A percentile compares a stretch with the other conserved stretches of the same genome.
phyloP scores from a whole-genome alignment of 1,140 invertebrate species.

The Globodera rostochiensis region DNA sequence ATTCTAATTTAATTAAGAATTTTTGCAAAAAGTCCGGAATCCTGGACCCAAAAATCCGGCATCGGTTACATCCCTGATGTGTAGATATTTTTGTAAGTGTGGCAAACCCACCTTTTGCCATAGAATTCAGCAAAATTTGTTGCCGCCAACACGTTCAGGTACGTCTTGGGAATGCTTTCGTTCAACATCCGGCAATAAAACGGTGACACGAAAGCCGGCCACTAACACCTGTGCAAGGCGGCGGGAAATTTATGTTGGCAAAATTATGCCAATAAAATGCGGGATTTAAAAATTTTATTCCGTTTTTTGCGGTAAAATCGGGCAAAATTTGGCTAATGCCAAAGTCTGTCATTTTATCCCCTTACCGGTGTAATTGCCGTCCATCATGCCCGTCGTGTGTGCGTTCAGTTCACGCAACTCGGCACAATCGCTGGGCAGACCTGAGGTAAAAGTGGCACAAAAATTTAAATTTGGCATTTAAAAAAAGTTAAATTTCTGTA shows the following conservation, averaged over 20 bases:
- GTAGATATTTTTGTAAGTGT: too few species aligned
- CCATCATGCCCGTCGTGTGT: slow-evolving; percentile 21
- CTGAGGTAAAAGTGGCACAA: slow-evolving; percentile 24
- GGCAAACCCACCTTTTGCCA: slow-evolving; percentile 54
- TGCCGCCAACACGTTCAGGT: slow-evolving; percentile 55
- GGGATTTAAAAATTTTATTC: too few species aligned
- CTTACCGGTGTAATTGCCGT: slow-evolving; percentile 60
- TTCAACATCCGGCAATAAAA: slow-evolving; percentile 65
- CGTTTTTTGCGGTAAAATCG: too few species aligned
- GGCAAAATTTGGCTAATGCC: too few species aligned
- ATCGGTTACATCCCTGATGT: too few species aligned
- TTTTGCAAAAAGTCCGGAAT: too few species aligned
- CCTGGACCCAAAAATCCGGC: too few species aligned
- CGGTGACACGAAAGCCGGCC: slow-evolving; percentile 58
- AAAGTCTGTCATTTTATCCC: background rate
- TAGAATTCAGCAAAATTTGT: slow-evolving; percentile 65
- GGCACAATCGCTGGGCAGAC: slow-evolving; percentile 56
- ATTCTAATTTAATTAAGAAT: too few species aligned
- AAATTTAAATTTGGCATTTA: background rate
- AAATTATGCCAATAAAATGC: too few species aligned
- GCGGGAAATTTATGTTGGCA: too few species aligned
- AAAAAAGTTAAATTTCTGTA: slow-evolving; percentile 10
- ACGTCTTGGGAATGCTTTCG: slow-evolving; percentile 61
- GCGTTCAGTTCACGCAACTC: slow-evolving; percentile 49
- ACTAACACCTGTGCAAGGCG: slow-evolving; percentile 43